These are phyloP conservation scores for Scomber colias DNA, from an alignment of 2,113 vertebrate genomes.

Conservation along the genomic window DNA sequence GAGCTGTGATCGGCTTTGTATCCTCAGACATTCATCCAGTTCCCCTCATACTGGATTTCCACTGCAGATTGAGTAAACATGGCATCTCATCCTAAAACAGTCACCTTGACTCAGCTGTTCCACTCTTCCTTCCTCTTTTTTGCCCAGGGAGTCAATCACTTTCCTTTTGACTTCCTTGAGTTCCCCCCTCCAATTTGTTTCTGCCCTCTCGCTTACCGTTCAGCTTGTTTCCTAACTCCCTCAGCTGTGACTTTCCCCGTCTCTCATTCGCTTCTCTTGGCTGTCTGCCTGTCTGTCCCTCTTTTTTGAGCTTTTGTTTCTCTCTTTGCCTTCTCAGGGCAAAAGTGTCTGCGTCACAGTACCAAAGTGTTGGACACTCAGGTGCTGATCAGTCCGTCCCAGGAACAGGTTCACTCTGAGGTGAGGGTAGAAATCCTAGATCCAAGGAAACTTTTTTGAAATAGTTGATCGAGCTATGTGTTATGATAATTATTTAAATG, in stretches of 20 bases:
- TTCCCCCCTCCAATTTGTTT: slow-evolving; percentile 60
- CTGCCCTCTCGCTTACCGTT: slow-evolving; percentile 51
- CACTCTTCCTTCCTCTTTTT: slow-evolving; percentile 29
- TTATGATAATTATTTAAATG: neutral
- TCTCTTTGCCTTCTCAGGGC: slow-evolving; percentile 83
- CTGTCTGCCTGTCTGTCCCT: slow-evolving; percentile 15
- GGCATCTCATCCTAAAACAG: slow-evolving; percentile 46
- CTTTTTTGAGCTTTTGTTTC: slow-evolving; percentile 5
- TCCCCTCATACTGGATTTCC: slow-evolving; percentile 42
- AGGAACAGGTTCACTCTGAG: slow-evolving; percentile 90
- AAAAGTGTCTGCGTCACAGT: slow-evolving; percentile 91
- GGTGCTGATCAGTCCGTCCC: slow-evolving; percentile 92
- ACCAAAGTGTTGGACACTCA: slow-evolving; percentile 90
- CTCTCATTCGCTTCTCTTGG: slow-evolving; percentile 4
- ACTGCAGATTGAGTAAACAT: slow-evolving; percentile 44
- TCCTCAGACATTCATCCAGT: slow-evolving; percentile 34
- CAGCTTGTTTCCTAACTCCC: slow-evolving; percentile 3
- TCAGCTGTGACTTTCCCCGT: slow-evolving; percentile 6
- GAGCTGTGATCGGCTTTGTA: slow-evolving; percentile 12
- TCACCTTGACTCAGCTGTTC: slow-evolving; percentile 66
- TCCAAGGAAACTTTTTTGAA: neutral
- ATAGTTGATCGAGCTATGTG: neutral
- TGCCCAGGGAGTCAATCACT: slow-evolving; percentile 86
- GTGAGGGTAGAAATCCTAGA: slow-evolving; percentile 77
- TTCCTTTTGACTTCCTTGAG: neutral